Conservation (phyloP, 2,888 invertebrate genomes). For the Macrophya annulata region DNA sequence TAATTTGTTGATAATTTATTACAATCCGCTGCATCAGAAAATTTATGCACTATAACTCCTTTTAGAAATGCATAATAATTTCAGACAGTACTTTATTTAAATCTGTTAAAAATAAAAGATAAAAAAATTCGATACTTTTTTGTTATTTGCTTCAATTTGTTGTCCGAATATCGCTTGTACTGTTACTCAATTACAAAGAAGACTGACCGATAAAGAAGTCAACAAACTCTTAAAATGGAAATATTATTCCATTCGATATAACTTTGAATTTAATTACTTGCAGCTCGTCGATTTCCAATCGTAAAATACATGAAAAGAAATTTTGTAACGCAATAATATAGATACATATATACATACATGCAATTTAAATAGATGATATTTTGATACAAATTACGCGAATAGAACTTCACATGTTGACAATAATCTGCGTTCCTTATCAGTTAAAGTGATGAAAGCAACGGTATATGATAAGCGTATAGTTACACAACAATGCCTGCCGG, state of each 20-base stretch:
- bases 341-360: neutral
- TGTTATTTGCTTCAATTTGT: neutral
- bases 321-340: neutral
- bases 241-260: slow-evolving; percentile 6
- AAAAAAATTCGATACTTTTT: neutral
- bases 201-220: slow-evolving; percentile 7
- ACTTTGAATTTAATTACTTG: neutral
- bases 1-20: too few relatives aligned
- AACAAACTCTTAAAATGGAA: slow-evolving; percentile 26
- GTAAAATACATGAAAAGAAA: neutral
- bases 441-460: slow-evolving; percentile 16
- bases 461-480: slow-evolving; percentile 31
- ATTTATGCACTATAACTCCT: too few relatives aligned
- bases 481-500: slow-evolving; percentile 42
- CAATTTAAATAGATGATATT: neutral
- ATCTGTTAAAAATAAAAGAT: too few relatives aligned
- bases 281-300: neutral
- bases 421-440: slow-evolving; percentile 46
- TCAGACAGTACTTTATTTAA: neutral
- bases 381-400: neutral
- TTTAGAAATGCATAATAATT: neutral
- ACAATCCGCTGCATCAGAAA: too few relatives aligned
- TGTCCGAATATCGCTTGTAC: neutral
- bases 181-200: neutral
- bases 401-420: neutral